Base-by-base conservation (phyloP, 2,888 invertebrate species). In the Nineta flava region DNA sequence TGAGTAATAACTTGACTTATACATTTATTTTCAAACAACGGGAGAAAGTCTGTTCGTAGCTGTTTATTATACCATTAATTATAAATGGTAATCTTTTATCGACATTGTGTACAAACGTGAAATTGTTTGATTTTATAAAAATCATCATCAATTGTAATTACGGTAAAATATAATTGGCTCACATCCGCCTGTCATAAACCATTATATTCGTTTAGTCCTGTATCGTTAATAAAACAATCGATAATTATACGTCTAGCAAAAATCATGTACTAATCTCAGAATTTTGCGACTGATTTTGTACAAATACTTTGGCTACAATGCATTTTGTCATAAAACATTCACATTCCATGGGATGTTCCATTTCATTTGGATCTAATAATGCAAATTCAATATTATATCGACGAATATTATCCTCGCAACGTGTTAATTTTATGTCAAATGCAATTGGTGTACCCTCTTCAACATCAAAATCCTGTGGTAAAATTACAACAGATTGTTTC, bases 311-410 rank as follows among this genome's bases (percentile, higher is more conserved):
- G 5, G 79, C 75, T 12, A 88, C 68, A 58, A 86, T 82, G 61
- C 88, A 88, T 60, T 81, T 87, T 0, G 85, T 84, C 72, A 81
- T 72, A 59, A 81, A 71, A 62, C 91, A 90, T 10, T 71, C 60
- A 59, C 90, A 91, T 9, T 87, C 87, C 21, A 83, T 67, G 0
- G 87, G 84, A 62, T 91, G 91, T 19, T 81, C 79, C 7, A 79
- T 70, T 42, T 68, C 67, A 34, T 77, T 74, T 2, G 83, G 75
- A 63, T 88, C 83, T 46, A 84, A 61, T 62, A 85, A 70, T 44
- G 77, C 76, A 21, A 87, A 66, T 62, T 81, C 75, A 46, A 91
- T 69, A 58, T 78, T 76, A 62, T 87, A 90, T 56, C 76, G 73
- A 58, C 81, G 69, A n/a, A 59, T 59, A 59, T 72, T 69, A 10